Evolutionary conservation across 2,888 invertebrate genomes (phyloP).

Genomic region (Eupithecia vulgata): DNA sequence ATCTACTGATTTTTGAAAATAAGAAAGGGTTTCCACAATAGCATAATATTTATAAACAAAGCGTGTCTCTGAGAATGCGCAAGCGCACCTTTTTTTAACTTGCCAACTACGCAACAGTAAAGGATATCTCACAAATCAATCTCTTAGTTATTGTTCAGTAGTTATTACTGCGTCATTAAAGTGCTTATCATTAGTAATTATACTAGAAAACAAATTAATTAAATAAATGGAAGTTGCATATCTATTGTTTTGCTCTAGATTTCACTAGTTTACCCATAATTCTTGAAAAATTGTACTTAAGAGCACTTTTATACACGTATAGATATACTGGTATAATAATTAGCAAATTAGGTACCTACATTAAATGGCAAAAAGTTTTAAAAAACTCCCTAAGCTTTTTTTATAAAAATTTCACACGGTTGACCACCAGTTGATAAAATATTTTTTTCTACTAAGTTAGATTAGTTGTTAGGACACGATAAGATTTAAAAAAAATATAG

Average conservation of each 20-base stretch:
- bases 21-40: background rate
- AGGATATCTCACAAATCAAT: conserved; percentile 20
- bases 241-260: background rate
- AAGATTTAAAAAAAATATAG: background rate
- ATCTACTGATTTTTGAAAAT: background rate
- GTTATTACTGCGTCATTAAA: conserved; percentile 18
- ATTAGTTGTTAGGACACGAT: background rate
- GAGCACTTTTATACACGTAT: too few species aligned
- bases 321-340: too few species aligned
- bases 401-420: too few species aligned
- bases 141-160: conserved; percentile 11
- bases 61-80: conserved; percentile 1
- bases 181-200: background rate
- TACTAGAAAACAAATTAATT: background rate
- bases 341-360: too few species aligned
- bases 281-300: background rate
- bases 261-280: background rate
- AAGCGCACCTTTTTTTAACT: background rate
- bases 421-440: too few species aligned
- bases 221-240: background rate
- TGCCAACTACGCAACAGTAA: background rate
- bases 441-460: background rate
- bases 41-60: conserved; percentile 4
- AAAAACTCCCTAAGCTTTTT: background rate
- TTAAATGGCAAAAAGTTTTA: too few species aligned